Conservation (phyloP, 2,797 vertebrate genomes). For the Alosa sapidissima region DNA sequence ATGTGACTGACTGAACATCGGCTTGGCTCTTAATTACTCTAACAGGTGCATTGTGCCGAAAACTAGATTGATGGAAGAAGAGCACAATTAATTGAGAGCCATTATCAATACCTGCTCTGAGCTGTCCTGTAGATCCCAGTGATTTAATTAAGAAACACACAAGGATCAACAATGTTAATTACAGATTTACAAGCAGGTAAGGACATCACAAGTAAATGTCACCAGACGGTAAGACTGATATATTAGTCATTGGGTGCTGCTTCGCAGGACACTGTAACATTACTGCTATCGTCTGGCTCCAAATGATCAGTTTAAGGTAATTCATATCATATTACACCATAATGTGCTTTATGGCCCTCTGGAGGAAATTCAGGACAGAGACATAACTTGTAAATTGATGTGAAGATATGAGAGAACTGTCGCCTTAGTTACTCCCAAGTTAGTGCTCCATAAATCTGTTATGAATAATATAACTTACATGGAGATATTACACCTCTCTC, state of each 20-base stretch:
- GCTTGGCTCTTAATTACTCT: slow-evolving; percentile 59
- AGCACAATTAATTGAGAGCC: slow-evolving; percentile 65
- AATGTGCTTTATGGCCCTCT: slow-evolving; percentile 52
- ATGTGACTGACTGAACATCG: slow-evolving; percentile 49
- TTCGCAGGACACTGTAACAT: slow-evolving; percentile 34
- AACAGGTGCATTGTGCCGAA: slow-evolving; percentile 60
- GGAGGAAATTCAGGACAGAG: slow-evolving; percentile 44
- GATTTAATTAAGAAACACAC: slow-evolving; percentile 68
- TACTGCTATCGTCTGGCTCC: slow-evolving; percentile 39
- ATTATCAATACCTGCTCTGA: slow-evolving; percentile 66
- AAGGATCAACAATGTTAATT: slow-evolving; percentile 72
- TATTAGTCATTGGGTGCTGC: slow-evolving; percentile 42
- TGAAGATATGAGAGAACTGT: slow-evolving; percentile 38
- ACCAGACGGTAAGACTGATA: slow-evolving; percentile 63
- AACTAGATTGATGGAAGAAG: slow-evolving; percentile 63
- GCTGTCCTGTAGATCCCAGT: slow-evolving; percentile 60
- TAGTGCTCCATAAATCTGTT: background rate
- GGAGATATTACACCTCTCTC: slow-evolving; percentile 1
- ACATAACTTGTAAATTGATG: slow-evolving; percentile 42
- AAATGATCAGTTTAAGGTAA: slow-evolving; percentile 49
- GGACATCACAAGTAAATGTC: slow-evolving; percentile 62
- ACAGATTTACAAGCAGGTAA: slow-evolving; percentile 64
- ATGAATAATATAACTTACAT: background rate
- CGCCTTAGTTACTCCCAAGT: background rate
- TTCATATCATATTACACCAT: slow-evolving; percentile 58